phyloP scores from a whole-genome alignment of 2,797 vertebrate species.

The Xenops minutus region DNA sequence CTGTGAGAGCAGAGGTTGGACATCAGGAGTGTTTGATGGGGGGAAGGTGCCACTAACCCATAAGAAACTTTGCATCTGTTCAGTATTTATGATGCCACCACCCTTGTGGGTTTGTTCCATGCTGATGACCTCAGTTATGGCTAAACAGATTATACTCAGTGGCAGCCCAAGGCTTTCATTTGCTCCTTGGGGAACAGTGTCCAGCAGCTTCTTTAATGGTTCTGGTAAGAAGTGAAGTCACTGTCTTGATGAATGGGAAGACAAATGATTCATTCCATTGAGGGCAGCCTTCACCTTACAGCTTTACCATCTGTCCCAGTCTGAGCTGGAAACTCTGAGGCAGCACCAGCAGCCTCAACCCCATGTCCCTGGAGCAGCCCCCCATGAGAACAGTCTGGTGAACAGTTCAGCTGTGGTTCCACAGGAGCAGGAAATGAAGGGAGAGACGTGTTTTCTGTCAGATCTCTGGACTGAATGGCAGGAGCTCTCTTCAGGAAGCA shows the following conservation, averaged over 20 bases:
- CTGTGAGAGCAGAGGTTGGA: neutral
- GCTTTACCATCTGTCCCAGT: conserved; percentile 54
- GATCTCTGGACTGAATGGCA: neutral
- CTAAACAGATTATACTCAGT: neutral
- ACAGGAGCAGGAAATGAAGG: neutral
- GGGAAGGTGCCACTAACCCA: neutral
- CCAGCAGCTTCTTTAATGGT: conserved; percentile 3
- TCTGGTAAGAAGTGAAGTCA: conserved; percentile 61
- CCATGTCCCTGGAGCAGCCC: neutral
- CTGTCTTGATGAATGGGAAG: conserved; percentile 20
- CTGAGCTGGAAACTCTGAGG: conserved; percentile 16
- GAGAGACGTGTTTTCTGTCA: neutral
- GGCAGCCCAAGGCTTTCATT: conserved; percentile 1
- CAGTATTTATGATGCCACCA: neutral
- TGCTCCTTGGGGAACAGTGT: neutral
- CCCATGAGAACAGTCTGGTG: neutral
- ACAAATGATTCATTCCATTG: conserved; percentile 50
- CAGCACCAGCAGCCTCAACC: neutral
- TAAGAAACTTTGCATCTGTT: neutral
- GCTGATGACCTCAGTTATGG: neutral
- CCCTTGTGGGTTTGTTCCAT: neutral
- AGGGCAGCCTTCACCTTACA: neutral
- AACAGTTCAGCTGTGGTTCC: neutral
- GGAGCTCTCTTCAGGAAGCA: neutral
- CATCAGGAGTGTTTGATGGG: neutral